Conservation (phyloP, 2,888 invertebrate genomes). For the Neoscelio sp. region DNA sequence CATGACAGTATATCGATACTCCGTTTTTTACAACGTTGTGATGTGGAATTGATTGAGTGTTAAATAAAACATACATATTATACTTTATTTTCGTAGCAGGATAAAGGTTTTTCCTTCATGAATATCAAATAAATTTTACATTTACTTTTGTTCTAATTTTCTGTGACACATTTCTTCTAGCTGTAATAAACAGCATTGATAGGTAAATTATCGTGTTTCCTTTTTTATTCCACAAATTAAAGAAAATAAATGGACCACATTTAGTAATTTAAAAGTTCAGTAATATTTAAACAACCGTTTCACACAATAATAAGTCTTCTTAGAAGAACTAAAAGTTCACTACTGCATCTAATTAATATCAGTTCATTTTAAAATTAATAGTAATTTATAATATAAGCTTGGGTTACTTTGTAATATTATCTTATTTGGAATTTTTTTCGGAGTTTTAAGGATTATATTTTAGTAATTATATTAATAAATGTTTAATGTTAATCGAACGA, state of each 20-base stretch:
- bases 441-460: no score
- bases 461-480: no score
- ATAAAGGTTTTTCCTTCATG: conserved; percentile 45
- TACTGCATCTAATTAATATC: not conserved
- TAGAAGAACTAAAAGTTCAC: not conserved
- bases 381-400: not conserved
- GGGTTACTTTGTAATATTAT: no score
- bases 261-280: conserved; percentile 37
- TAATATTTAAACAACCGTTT: conserved; percentile 46
- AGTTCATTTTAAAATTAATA: no score
- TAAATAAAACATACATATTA: conserved; percentile 56
- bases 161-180: conserved; percentile 54
- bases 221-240: conserved; percentile 32
- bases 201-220: conserved; percentile 34
- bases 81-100: conserved; percentile 51
- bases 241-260: conserved; percentile 44
- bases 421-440: no score
- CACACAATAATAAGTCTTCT: not conserved
- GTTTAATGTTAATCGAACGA: no score
- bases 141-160: conserved; percentile 60
- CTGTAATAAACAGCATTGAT: conserved; percentile 50
- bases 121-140: conserved; percentile 44
- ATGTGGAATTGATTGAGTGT: conserved; percentile 50
- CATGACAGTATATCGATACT: conserved; percentile 54
- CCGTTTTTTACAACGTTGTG: conserved; percentile 48